Conservation (phyloP, 2,888 invertebrate genomes). For the Ochropleura plecta region DNA sequence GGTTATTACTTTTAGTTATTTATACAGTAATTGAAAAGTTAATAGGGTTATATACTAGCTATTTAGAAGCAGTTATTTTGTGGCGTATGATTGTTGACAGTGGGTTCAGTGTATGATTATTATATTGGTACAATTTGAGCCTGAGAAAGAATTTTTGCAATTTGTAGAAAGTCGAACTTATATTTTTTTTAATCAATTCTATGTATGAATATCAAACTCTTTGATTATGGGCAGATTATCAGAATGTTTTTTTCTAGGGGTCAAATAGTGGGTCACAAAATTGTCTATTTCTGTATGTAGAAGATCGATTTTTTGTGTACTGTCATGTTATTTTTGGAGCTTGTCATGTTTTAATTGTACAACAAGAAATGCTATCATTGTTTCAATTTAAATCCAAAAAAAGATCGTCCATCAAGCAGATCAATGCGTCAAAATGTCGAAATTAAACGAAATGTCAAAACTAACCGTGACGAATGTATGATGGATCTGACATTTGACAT, state of each 20-base stretch:
- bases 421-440: constrained; percentile 40
- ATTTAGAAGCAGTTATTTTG: constrained; percentile 34
- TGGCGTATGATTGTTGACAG: constrained; percentile 29
- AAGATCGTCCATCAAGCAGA: constrained; percentile 15
- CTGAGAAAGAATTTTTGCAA: constrained; percentile 24
- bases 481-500: constrained; percentile 63
- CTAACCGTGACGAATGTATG: constrained; percentile 59
- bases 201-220: neutral
- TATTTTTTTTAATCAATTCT: neutral
- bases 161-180: constrained; percentile 6
- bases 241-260: neutral
- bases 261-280: neutral
- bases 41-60: constrained; percentile 31
- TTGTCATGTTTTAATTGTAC: neutral
- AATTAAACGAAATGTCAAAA: constrained; percentile 53
- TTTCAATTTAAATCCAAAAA: constrained; percentile 14
- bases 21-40: constrained; percentile 49
- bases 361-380: neutral
- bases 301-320: constrained; percentile 13
- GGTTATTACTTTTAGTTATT: constrained; percentile 34
- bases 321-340: neutral
- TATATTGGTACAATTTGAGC: constrained; percentile 32
- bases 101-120: constrained; percentile 5
- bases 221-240: neutral
- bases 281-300: neutral